Percentiles rank a stretch among this genome's conserved stretches.
Conservation (phyloP, 2,888 invertebrate genomes). For the Athetis lepigone region DNA sequence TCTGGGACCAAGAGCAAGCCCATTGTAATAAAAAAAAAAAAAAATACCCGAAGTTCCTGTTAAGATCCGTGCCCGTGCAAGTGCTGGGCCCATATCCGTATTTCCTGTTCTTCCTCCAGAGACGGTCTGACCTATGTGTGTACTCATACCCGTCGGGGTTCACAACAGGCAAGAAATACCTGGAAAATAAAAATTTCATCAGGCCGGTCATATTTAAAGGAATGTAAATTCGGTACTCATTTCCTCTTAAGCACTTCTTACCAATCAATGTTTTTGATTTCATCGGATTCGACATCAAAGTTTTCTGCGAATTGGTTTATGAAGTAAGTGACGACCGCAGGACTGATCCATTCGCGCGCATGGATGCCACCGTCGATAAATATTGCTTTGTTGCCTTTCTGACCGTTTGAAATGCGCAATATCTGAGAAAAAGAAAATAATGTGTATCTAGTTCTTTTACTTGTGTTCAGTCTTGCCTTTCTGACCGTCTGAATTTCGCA, state of each 20-base stretch:
- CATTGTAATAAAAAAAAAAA: too few species aligned
- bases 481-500: too few species aligned
- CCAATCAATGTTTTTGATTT: constrained; percentile 87
- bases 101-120: constrained; percentile 95
- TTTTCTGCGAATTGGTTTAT: constrained; percentile 94
- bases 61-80: constrained; percentile 95
- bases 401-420: constrained; percentile 93
- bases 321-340: constrained; percentile 94
- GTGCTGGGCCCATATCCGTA: constrained; percentile 83
- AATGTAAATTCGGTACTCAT: not conserved
- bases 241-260: constrained; percentile 66
- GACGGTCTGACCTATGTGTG: constrained; percentile 94
- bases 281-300: constrained; percentile 92
- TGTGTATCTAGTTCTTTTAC: not conserved
- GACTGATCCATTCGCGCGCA: constrained; percentile 97
- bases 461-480: too few species aligned
- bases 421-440: constrained; percentile 68
- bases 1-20: too few species aligned
- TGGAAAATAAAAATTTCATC: constrained; percentile 59
- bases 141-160: constrained; percentile 98
- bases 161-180: constrained; percentile 93
- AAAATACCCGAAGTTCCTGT: constrained; percentile 96
- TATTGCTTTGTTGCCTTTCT: constrained; percentile 92
- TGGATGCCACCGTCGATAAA: constrained; percentile 96
- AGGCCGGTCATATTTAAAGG: not conserved